phyloP scores from a whole-genome alignment of 2,113 vertebrate genomes.

The Vidua macroura region DNA sequence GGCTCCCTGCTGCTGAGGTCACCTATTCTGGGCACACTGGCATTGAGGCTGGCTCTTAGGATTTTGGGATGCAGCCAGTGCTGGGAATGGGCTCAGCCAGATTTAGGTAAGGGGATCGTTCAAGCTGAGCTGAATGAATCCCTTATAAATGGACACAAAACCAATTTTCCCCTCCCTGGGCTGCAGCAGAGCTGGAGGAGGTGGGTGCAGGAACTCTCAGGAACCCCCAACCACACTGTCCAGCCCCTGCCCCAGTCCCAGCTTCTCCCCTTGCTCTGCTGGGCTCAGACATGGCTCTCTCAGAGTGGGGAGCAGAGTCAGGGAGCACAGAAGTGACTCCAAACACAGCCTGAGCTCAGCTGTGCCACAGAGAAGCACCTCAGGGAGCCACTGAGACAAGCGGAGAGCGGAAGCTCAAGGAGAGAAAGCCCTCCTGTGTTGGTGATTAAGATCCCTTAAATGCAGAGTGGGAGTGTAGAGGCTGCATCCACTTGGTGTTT shows the following conservation, averaged over 20 bases:
- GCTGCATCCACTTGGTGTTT: accelerated
- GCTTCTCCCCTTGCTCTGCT: not conserved
- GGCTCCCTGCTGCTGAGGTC: not conserved
- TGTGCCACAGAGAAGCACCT: accelerated
- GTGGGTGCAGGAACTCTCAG: accelerated
- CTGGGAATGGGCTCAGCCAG: not conserved
- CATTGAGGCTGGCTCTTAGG: not conserved
- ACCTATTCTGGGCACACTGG: not conserved
- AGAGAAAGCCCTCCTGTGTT: not conserved
- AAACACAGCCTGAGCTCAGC: not conserved
- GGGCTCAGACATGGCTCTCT: not conserved
- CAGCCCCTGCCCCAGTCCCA: accelerated
- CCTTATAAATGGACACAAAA: not conserved
- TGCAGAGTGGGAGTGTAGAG: accelerated
- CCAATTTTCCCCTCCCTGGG: not conserved
- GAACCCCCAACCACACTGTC: accelerated
- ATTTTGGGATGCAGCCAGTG: not conserved
- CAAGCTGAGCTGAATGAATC: not conserved
- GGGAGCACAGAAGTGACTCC: not conserved
- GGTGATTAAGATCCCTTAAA: not conserved
- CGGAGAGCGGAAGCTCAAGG: accelerated
- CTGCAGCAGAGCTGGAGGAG: not conserved
- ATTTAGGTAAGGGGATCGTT: not conserved
- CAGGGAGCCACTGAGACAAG: accelerated
- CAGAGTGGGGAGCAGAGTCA: not conserved